Percentiles rank a stretch among this genome's conserved stretches.
phyloP scores from a whole-genome alignment of 2,888 invertebrate genomes.

The Serripes groenlandicus region DNA sequence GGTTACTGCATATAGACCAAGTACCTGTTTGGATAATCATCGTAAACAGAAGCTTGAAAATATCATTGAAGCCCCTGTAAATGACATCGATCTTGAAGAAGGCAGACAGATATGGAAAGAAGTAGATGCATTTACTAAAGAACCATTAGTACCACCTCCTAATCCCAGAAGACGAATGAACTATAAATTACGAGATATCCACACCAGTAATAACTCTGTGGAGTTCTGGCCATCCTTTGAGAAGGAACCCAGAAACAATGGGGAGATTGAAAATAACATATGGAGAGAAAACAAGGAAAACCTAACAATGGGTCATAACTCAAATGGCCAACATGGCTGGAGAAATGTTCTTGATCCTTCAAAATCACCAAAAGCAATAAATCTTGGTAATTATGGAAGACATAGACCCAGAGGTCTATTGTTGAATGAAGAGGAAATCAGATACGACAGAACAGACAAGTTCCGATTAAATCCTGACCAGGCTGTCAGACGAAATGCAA shows the following conservation, averaged over 20 bases:
- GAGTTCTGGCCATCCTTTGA: constrained; percentile 12
- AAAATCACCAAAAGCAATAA: neutral
- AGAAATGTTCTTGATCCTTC: constrained; percentile 2
- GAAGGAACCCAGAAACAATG: neutral
- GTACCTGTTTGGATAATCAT: constrained; percentile 35
- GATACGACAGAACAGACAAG: neutral
- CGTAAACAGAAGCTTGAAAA: constrained; percentile 20
- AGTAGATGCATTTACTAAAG: constrained; percentile 21
- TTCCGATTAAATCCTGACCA: neutral
- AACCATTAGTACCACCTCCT: neutral
- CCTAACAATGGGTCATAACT: neutral
- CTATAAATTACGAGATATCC: neutral
- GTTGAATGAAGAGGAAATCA: neutral
- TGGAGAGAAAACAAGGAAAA: neutral
- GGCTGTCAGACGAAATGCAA: neutral
- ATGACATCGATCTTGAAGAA: constrained; percentile 25
- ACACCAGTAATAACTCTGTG: constrained; percentile 15
- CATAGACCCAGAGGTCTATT: neutral
- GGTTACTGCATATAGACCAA: constrained; percentile 38
- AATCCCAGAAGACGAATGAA: neutral
- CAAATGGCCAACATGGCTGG: neutral
- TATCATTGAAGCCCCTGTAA: neutral
- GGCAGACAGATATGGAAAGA: constrained; percentile 41
- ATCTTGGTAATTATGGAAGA: neutral
- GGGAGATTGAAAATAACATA: neutral